Percentiles rank a stretch among this genome's conserved stretches.
phyloP scores from a whole-genome alignment of 2,888 invertebrate genomes.

The Hirtodrosophila histrioides region DNA sequence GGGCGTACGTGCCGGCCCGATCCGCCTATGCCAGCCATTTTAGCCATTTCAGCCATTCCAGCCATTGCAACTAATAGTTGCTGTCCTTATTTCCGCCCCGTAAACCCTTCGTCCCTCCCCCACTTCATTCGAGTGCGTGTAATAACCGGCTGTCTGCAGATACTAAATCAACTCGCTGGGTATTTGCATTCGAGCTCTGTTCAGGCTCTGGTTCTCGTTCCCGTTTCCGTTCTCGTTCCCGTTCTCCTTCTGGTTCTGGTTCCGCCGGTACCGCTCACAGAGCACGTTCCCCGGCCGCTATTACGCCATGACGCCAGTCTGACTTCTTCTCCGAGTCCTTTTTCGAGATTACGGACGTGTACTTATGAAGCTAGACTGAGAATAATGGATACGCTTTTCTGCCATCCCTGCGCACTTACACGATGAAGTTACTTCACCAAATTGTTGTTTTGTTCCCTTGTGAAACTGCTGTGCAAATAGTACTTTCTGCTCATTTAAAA shows the following conservation, averaged over 20 bases:
- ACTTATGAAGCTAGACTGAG: neutral
- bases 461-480: too few species aligned
- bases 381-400: conserved; percentile 53
- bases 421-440: too few species aligned
- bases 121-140: conserved; percentile 59
- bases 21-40: conserved; percentile 9
- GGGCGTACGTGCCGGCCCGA: conserved; percentile 62
- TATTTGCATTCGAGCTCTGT: conserved; percentile 47
- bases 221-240: too few species aligned
- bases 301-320: conserved; percentile 18
- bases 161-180: conserved; percentile 79
- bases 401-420: conserved; percentile 9
- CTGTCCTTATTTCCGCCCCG: conserved; percentile 51
- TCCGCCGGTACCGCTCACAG: conserved; percentile 20
- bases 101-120: conserved; percentile 53
- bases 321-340: conserved; percentile 31
- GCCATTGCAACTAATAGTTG: conserved; percentile 50
- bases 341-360: conserved; percentile 55
- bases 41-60: conserved; percentile 29
- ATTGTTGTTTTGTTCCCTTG: too few species aligned
- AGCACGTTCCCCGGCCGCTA: conserved; percentile 41
- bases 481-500: too few species aligned
- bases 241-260: neutral
- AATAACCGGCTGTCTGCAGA: conserved; percentile 77
- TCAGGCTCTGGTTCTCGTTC: neutral